Conservation (phyloP, 2,888 invertebrate genomes). For the Trissonchulus latispiculum region DNA sequence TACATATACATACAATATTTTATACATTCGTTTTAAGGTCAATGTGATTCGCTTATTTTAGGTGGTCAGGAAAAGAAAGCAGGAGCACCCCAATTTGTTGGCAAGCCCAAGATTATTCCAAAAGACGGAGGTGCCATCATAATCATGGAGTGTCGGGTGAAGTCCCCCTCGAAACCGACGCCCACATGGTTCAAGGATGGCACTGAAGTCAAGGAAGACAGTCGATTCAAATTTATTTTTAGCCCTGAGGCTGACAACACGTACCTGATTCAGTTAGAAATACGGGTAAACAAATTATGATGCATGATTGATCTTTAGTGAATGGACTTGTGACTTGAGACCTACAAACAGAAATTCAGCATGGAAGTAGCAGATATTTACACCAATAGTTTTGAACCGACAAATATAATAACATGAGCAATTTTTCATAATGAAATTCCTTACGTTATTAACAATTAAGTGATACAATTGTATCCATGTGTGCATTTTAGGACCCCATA, state of each 20-base stretch:
- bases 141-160: slow-evolving; percentile 83
- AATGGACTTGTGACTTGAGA: not conserved
- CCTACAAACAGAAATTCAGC: too few species aligned
- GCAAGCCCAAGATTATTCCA: slow-evolving; percentile 97
- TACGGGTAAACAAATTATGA: slow-evolving; percentile 30
- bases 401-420: too few species aligned
- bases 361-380: too few species aligned
- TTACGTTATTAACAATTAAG: too few species aligned
- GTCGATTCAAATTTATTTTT: slow-evolving; percentile 38
- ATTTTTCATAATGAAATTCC: slow-evolving; percentile 1
- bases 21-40: too few species aligned
- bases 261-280: slow-evolving; percentile 42
- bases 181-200: slow-evolving; percentile 71
- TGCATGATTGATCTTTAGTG: not conserved
- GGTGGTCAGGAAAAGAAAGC: slow-evolving; percentile 53
- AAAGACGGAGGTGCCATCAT: slow-evolving; percentile 92
- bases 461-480: too few species aligned
- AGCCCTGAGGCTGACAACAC: slow-evolving; percentile 41
- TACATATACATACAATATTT: not conserved
- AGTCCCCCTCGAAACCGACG: slow-evolving; percentile 74
- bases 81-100: slow-evolving; percentile 71
- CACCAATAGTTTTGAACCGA: not conserved
- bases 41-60: slow-evolving; percentile 19
- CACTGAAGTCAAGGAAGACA: slow-evolving; percentile 34
- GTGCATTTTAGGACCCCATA: slow-evolving; percentile 70